phyloP scores from a whole-genome alignment of 2,888 invertebrate species.

The Copidosoma aretas region DNA sequence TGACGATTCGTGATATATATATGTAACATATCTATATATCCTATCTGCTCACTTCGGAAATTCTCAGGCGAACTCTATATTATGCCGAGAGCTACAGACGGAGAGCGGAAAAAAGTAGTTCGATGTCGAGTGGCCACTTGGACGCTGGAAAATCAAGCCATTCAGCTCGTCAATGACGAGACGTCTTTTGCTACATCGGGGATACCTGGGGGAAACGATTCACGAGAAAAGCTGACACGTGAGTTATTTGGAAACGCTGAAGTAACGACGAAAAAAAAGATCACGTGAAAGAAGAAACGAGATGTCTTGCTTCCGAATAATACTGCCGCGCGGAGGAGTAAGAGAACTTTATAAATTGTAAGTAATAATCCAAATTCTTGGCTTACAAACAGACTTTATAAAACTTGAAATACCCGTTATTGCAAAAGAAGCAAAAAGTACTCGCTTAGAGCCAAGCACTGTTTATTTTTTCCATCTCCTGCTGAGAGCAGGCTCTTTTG shows the following conservation, averaged over 20 bases:
- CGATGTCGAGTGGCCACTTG: slow-evolving; percentile 15
- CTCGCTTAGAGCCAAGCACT: no score
- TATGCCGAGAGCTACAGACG: not conserved
- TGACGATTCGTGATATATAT: slow-evolving; percentile 10
- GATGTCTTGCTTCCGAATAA: no score
- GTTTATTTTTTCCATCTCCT: no score
- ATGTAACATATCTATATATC: no score
- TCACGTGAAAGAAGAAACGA: no score
- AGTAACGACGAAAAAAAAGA: not conserved
- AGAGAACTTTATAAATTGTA: no score
- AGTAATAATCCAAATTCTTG: no score
- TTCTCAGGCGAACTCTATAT: not conserved
- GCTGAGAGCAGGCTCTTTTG: no score
- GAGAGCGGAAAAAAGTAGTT: not conserved
- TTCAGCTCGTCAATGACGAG: slow-evolving; percentile 1
- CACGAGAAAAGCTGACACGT: not conserved
- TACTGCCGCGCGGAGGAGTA: no score
- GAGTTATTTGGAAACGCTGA: not conserved
- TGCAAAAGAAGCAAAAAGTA: no score
- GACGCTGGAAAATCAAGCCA: slow-evolving; percentile 18
- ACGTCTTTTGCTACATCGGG: not conserved
- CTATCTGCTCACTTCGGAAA: not conserved
- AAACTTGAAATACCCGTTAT: no score
- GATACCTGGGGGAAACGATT: not conserved
- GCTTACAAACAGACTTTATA: no score